A percentile compares a stretch with the other conserved stretches of the same genome.
Conservation (phyloP, 92 coral and sea anemone species). For the Palythoa caribaeorum region DNA sequence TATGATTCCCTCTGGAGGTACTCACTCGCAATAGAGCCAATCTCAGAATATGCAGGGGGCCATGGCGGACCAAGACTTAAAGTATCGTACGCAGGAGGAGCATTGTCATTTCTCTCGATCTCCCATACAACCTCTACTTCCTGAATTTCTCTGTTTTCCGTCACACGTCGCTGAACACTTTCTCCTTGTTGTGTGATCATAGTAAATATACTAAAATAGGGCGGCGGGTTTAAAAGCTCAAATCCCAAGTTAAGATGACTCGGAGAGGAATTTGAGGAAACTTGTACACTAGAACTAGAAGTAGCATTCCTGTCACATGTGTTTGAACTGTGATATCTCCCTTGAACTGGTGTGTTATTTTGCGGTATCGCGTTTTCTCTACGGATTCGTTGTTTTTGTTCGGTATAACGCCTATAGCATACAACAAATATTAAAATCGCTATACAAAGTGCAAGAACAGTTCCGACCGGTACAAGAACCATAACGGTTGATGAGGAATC, state of each 20-base stretch:
- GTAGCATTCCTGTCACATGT: neutral
- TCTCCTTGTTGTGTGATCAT: slow-evolving; percentile 30
- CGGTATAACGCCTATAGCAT: slow-evolving; percentile 22
- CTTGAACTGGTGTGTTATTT: neutral
- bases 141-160: slow-evolving; percentile 5
- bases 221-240: slow-evolving; percentile 28
- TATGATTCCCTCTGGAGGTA: slow-evolving; percentile 14
- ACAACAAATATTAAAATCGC: slow-evolving; percentile 28
- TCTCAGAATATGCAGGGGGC: slow-evolving; percentile 46
- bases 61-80: slow-evolving; percentile 42
- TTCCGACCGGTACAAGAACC: slow-evolving; percentile 12
- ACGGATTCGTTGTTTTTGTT: neutral
- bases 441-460: slow-evolving; percentile 5
- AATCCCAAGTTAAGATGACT: slow-evolving; percentile 39
- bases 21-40: slow-evolving; percentile 21
- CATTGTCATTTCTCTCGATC: neutral
- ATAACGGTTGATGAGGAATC: slow-evolving; percentile 8
- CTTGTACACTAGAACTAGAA: neutral
- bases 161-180: slow-evolving; percentile 29
- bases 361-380: neutral
- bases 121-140: slow-evolving; percentile 24
- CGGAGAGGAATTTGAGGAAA: slow-evolving; percentile 8
- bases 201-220: slow-evolving; percentile 45
- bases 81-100: slow-evolving; percentile 37
- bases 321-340: neutral